Base-by-base conservation (phyloP, 2,113 vertebrate genomes). In the Hypanus sabinus region DNA sequence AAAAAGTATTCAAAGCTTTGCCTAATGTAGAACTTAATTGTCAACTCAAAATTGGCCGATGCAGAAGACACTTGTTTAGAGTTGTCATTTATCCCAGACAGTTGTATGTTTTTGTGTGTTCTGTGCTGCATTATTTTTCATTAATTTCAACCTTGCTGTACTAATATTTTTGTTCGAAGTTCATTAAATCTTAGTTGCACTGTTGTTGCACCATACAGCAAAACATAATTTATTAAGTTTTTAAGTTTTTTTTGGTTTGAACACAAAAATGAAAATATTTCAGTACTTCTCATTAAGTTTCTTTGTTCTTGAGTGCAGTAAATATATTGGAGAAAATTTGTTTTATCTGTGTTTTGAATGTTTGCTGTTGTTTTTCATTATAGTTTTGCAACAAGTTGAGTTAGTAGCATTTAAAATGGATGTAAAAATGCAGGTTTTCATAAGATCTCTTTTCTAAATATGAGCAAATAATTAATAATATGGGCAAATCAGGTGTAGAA, bases 21-120 rank as follows among this genome's bases (percentile, higher is more conserved):
- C 24, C 6, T 3, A 75, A 75, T 20, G 38, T 93, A 1, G n/a
- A 55, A 71, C 38, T 75, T 10, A 92, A 20, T 70, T 0, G 2
- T 11, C 16, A 73, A 70, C 33, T 20, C 70, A 3, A 33, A 80
- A 81, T 94, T 94, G 55, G 97, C 97, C 96, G 95, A 95, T 96
- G 96, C 97, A 97, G 97, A 96, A 97, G 97, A 97, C 97, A 98
- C 98, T 98, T 99, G 98, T 99, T 98, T 98, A 98, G 98, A 99
- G 98, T 98, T 99, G 98, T 97, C 97, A 98, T 98, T 90, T 98
- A 97, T 97, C 97, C 97, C 97, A 96, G 97, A 97, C 97, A 97
- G 97, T 97, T 96, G 68, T 93, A 96, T 96, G 96, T 97, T 97
- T 97, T 97, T 97, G 95, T 97, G 91, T 96, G 97, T 98, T 98